These are phyloP conservation scores for Echeneis naucrates DNA, from an alignment of 2,797 vertebrate species.

Conservation along the genomic window DNA sequence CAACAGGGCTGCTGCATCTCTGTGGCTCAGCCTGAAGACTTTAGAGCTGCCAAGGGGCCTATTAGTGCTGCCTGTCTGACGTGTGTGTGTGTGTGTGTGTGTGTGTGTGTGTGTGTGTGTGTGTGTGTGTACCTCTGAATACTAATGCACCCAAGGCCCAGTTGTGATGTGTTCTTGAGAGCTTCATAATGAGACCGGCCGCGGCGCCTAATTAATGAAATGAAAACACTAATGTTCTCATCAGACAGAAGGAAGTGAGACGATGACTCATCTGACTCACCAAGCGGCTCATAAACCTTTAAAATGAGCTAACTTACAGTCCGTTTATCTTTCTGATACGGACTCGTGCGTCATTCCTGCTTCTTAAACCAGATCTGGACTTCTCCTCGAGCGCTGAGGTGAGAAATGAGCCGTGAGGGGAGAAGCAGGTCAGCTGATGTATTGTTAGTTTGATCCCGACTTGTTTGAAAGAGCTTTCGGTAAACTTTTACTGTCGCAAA, in stretches of 20 bases:
- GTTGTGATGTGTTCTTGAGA: conserved; percentile 19
- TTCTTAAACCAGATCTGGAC: background rate
- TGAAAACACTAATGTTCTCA: conserved; percentile 36
- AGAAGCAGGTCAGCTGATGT: background rate
- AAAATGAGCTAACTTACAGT: background rate
- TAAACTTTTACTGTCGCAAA: conserved; percentile 6
- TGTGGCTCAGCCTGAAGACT: conserved; percentile 24
- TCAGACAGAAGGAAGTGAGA: background rate
- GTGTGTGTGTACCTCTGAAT: conserved; percentile 44
- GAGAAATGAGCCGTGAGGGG: background rate
- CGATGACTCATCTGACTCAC: conserved; percentile 5
- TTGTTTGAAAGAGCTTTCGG: background rate
- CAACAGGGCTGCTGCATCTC: conserved; percentile 44
- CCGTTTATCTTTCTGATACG: background rate
- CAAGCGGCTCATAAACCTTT: background rate
- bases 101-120: conserved; percentile 20
- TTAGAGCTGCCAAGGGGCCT: conserved; percentile 29
- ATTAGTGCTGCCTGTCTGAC: conserved; percentile 38
- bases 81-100: background rate
- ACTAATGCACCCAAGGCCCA: conserved; percentile 30
- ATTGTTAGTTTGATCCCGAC: background rate
- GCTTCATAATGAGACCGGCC: conserved; percentile 31
- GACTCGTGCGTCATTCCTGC: background rate
- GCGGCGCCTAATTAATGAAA: conserved; percentile 19
- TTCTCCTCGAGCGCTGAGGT: background rate